These are phyloP conservation scores for Zapornia atra DNA, from an alignment of 2,113 vertebrate species.

Conservation along the genomic window DNA sequence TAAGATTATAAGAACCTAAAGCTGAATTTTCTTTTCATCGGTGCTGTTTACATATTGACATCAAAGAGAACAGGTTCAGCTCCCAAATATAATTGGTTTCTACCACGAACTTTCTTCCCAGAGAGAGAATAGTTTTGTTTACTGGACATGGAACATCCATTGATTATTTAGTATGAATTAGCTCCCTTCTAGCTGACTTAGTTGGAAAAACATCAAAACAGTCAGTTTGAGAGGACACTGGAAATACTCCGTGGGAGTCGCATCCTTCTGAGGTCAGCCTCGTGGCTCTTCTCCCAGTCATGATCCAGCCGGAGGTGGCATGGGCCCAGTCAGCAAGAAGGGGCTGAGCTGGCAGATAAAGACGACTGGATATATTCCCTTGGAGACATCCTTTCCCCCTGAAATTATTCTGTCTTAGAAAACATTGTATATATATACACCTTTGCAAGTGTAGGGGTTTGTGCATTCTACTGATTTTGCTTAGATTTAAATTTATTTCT, in stretches of 20 bases:
- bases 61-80: not conserved
- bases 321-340: not conserved
- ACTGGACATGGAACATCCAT: not conserved
- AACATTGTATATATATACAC: not conserved
- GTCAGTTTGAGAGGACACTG: not conserved
- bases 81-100: not conserved
- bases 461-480: not conserved
- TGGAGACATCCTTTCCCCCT: not conserved
- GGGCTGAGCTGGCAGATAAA: not conserved
- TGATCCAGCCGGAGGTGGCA: not conserved
- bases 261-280: not conserved
- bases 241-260: not conserved
- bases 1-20: not conserved
- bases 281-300: not conserved
- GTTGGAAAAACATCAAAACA: not conserved
- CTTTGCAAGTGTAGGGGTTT: accelerated
- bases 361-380: not conserved
- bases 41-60: not conserved
- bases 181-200: not conserved
- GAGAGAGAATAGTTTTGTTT: not conserved
- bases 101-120: not conserved
- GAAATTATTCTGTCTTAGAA: not conserved
- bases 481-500: not conserved
- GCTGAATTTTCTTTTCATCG: not conserved
- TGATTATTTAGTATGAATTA: not conserved